phyloP scores from a whole-genome alignment of 2,113 vertebrate genomes.

The Oreotragus oreotragus region DNA sequence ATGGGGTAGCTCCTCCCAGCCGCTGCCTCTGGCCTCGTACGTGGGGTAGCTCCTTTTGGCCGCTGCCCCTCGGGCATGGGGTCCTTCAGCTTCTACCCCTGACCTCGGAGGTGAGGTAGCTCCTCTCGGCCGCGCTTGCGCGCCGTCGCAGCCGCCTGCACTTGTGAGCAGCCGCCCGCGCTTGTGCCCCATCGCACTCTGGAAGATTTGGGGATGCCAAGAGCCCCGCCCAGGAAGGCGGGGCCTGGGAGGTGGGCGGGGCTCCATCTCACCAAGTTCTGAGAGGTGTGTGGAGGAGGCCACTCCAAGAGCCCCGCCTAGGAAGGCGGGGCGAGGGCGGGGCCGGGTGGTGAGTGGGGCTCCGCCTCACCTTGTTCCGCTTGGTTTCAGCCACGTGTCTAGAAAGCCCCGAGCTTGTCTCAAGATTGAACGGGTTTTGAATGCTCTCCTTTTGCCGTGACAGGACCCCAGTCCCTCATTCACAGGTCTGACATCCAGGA shows the following conservation, averaged over 20 bases:
- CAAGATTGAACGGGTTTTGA: not conserved
- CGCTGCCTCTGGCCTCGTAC: fast-evolving
- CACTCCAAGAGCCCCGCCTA: not conserved
- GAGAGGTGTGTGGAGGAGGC: not conserved
- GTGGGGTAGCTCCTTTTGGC: too few relatives aligned
- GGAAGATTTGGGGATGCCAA: not conserved
- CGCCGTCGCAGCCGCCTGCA: fast-evolving
- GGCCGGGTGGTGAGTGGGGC: not conserved
- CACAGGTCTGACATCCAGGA: not conserved
- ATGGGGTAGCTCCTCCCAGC: too few relatives aligned
- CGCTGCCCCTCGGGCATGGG: too few relatives aligned
- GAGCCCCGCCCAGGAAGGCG: not conserved
- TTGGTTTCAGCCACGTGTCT: fast-evolving
- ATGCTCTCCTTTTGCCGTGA: not conserved
- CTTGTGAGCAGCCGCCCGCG: too few relatives aligned
- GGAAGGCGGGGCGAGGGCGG: not conserved
- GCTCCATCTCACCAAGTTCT: not conserved
- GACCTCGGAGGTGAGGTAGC: too few relatives aligned
- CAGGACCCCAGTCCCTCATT: too few relatives aligned
- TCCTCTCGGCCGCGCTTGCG: too few relatives aligned
- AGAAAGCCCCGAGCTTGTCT: not conserved
- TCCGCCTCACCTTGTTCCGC: fast-evolving
- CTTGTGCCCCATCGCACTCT: not conserved
- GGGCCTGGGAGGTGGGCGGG: not conserved
- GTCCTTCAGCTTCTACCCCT: too few relatives aligned